A percentile compares a stretch with the other conserved stretches of the same genome.
These are phyloP conservation scores for Benitochromis conjunctus DNA, from an alignment of 2,113 vertebrate genomes.

Conservation along the genomic window DNA sequence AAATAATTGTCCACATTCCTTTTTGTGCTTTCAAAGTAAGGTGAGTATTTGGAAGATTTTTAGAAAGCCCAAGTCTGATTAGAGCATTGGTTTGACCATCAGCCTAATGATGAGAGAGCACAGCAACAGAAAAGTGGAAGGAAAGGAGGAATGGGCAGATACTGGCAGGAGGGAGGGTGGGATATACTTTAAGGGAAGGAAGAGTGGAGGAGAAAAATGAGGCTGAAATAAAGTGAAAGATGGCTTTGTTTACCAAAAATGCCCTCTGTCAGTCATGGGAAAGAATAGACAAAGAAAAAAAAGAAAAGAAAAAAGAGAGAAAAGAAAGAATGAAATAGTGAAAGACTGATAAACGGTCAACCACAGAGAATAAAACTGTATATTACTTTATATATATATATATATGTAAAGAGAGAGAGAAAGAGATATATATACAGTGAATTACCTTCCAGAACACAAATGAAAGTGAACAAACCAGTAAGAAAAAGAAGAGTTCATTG, in stretches of 20 bases:
- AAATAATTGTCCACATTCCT: background rate
- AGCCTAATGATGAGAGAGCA: constrained; percentile 58
- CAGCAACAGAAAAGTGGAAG: constrained; percentile 61
- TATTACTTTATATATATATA: constrained; percentile 3
- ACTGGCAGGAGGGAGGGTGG: background rate
- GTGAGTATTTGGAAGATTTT: background rate
- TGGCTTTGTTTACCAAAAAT: constrained; percentile 82
- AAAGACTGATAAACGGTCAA: constrained; percentile 68
- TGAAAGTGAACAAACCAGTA: constrained; percentile 13
- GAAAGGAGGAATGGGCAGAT: constrained; percentile 3
- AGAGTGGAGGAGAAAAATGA: constrained; percentile 19
- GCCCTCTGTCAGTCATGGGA: constrained; percentile 83
- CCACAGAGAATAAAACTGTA: constrained; percentile 55
- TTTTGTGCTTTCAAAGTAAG: background rate
- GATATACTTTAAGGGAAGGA: constrained; percentile 7
- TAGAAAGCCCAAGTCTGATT: constrained; percentile 57
- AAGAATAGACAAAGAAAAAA: constrained; percentile 73
- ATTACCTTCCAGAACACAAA: constrained; percentile 11
- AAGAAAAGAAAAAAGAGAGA: constrained; percentile 57
- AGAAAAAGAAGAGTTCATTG: constrained; percentile 20
- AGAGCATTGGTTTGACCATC: constrained; percentile 63
- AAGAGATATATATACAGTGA: background rate
- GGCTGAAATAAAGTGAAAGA: constrained; percentile 69
- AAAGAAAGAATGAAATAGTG: constrained; percentile 70
- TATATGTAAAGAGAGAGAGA: too few relatives aligned